Evolutionary conservation across 2,113 vertebrate genomes (phyloP), one percentile per base, ranked within the genome.

Genomic region (Halichoerus grypus): DNA sequence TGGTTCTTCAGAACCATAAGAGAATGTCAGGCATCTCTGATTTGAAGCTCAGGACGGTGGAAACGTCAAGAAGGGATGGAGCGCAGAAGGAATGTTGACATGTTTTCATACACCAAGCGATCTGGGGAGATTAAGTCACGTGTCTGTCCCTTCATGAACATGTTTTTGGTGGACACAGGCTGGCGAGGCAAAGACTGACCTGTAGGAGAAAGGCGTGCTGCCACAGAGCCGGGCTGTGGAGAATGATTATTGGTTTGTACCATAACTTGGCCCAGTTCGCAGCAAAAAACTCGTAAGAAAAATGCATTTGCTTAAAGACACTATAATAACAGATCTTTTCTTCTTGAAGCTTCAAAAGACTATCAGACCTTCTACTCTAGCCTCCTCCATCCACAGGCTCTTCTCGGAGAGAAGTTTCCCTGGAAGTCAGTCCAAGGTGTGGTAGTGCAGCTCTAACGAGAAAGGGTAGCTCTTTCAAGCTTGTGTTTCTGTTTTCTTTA

Each of bases 171-270:
- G 98, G 97, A 97, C 95, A 72, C 18, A 94, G n/a, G 31, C 15
- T 4, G 42, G 5, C 12, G 2, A 59, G 15, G 74, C 74, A 24
- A 97, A 97, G 97, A 97, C 0, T 95, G 98, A 97, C 97, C 98
- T 98, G 97, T 97, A 98, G 98, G 98, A 98, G 98, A 99, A 99
- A 98, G 94, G 85, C 94, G 0, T 88, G 8, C 93, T 98, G 99
- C 99, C 98, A 98, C 97, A 97, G 89, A 96, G 98, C 98, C 98
- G 98, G 96, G 51, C 97, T 98, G 98, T 97, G 93, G 81, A 97
- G 98, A 99, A 99, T 99, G 99, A 99, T 99, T 98, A 97, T 74
- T 86, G 98, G 99, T 99, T 99, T 99, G 99, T 99, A 93, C 89
- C 96, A 98, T 84, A 97, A 98, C 96, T 98, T 98, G 99, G 98